Evolutionary conservation across 2,113 vertebrate genomes (phyloP), one percentile per base, ranked within the genome.

Genomic region (Chunga burmeisteri): DNA sequence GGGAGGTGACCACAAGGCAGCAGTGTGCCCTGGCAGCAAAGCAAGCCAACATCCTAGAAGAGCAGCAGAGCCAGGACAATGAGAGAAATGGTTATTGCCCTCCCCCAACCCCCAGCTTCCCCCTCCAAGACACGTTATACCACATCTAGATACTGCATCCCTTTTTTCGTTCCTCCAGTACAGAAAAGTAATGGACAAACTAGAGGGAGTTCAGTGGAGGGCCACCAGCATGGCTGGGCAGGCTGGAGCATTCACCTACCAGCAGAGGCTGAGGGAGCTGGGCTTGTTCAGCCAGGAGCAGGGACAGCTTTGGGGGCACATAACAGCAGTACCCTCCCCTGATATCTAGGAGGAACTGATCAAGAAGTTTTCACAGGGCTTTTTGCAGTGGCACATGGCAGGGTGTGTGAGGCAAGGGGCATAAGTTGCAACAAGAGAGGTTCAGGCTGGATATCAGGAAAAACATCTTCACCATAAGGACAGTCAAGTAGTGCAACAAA

Each of bases 121-220:
- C 6, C 16, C 2, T 4, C 25, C 10, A 13, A 47, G 36, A 36
- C 2, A 8, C 1, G 38, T 22, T 62, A 10, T 7, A 17, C 18
- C 42, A 38, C 17, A 62, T 13, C 42, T 62, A 26, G 38, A 6
- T 25, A 21, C 27, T 44, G 23, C 47, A 42, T 15, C 30, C 42
- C 11, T 4, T 25, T 47, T 56, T 27, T 44, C 18, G 30, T 49
- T 72, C 27, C 52, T 75, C 16, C 36, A 30, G 32, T 12, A 26
- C 20, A 20, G 4, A 10, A 17, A n/a, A n/a, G 25, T 11, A 27
- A 47, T 23, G 59, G 34, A 12, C 34, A 47, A 55, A 68, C 52
- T 23, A 30, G 25, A 61, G 9, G 40, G 30, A 58, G 23, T 4
- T 73, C 42, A 63, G 36, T 10, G 11, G 11, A 70, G 22, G 65